These are phyloP conservation scores for Lagopus muta DNA, from an alignment of 2,113 vertebrate species.

Conservation along the genomic window DNA sequence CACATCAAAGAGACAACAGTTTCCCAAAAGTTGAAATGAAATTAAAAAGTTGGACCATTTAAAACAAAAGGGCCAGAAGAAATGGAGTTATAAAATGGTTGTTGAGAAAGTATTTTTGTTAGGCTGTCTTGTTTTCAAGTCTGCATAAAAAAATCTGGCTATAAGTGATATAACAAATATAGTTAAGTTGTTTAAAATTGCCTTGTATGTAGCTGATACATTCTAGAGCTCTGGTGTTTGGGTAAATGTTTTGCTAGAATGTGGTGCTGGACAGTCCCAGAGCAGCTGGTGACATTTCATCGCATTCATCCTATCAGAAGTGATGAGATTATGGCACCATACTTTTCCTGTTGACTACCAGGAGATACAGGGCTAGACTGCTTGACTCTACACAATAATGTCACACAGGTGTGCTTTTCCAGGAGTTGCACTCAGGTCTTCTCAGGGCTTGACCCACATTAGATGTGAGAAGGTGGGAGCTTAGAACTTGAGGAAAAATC, in stretches of 20 bases:
- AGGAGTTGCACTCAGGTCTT: neutral
- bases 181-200: neutral
- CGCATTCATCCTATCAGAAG: neutral
- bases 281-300: constrained; percentile 41
- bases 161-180: neutral
- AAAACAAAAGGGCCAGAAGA: neutral
- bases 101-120: neutral
- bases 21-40: neutral
- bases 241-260: neutral
- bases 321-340: neutral
- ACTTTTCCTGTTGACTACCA: neutral
- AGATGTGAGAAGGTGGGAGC: neutral
- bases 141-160: neutral
- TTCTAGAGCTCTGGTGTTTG: neutral
- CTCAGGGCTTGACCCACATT: neutral
- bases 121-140: neutral
- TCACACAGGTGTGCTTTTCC: neutral
- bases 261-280: neutral
- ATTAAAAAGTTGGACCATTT: neutral
- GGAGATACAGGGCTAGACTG: neutral
- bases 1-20: neutral
- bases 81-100: neutral
- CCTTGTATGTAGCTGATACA: neutral
- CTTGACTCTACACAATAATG: neutral
- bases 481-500: neutral